These are phyloP conservation scores for Mobula birostris DNA, from an alignment of 2,113 vertebrate genomes.

Conservation along the genomic window DNA sequence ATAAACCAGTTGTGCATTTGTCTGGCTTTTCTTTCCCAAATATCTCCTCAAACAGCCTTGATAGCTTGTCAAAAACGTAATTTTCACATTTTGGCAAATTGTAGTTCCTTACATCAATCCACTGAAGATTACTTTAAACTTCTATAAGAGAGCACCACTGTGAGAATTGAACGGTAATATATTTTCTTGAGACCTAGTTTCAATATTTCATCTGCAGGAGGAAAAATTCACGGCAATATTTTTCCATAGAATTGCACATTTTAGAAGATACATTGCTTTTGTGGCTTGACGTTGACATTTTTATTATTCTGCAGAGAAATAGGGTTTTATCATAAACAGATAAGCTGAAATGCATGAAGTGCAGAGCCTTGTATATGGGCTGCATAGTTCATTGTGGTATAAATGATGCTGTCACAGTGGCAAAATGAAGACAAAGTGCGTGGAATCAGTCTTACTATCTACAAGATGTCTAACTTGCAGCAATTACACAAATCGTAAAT, in stretches of 20 bases:
- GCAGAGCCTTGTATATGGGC: not conserved
- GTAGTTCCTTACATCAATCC: not conserved
- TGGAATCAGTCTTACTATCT: not conserved
- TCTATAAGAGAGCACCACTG: not conserved
- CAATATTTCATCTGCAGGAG: not conserved
- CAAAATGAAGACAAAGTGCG: slow-evolving; percentile 16
- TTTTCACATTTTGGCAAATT: not conserved
- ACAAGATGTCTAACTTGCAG: not conserved
- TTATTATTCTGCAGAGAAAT: slow-evolving; percentile 10
- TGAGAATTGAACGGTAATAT: slow-evolving; percentile 2
- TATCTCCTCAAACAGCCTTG: not conserved
- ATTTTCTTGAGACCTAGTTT: not conserved
- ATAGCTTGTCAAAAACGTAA: not conserved
- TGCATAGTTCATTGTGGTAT: not conserved
- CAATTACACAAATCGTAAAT: not conserved
- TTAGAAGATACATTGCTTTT: not conserved
- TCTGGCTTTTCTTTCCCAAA: too few relatives aligned
- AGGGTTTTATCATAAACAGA: not conserved
- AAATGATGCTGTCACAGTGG: slow-evolving; percentile 14
- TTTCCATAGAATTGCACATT: not conserved
- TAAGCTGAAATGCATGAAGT: not conserved
- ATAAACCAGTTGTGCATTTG: not conserved
- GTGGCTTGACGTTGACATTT: not conserved
- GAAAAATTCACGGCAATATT: not conserved
- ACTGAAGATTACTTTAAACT: not conserved